These are phyloP conservation scores for Ageneiosus marmoratus DNA, from an alignment of 2,113 vertebrate genomes.

Conservation along the genomic window DNA sequence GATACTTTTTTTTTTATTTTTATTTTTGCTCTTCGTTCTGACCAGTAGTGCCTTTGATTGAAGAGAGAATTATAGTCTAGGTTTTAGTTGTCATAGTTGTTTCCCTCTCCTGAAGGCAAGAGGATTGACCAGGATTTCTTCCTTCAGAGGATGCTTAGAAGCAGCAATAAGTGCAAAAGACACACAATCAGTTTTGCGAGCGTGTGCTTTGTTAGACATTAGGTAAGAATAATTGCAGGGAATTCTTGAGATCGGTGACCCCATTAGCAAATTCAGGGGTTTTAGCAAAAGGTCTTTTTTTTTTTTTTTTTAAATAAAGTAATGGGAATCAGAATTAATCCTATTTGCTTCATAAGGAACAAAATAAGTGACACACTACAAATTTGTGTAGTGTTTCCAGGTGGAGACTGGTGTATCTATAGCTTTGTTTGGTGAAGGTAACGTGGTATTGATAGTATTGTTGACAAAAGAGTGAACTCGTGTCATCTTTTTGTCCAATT, in stretches of 20 bases:
- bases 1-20: constrained; percentile 47
- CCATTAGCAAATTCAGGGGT: constrained; percentile 87
- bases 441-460: constrained; percentile 82
- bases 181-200: constrained; percentile 67
- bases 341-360: constrained; percentile 75
- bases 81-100: constrained; percentile 64
- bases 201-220: constrained; percentile 72
- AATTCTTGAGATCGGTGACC: constrained; percentile 96
- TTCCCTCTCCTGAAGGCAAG: constrained; percentile 42
- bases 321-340: constrained; percentile 79
- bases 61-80: constrained; percentile 85
- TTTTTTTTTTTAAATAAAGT: constrained; percentile 53
- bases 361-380: constrained; percentile 60
- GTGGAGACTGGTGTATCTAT: constrained; percentile 66
- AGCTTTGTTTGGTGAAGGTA: constrained; percentile 76
- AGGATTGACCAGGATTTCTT: constrained; percentile 60
- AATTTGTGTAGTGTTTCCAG: constrained; percentile 62
- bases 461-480: constrained; percentile 79
- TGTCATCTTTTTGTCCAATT: constrained; percentile 71
- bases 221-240: constrained; percentile 84
- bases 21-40: constrained; percentile 78
- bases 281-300: constrained; percentile 61
- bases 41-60: constrained; percentile 98
- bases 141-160: constrained; percentile 70
- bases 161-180: constrained; percentile 86